Conservation (phyloP, 2,888 invertebrate genomes). For the Lycia hirtaria region DNA sequence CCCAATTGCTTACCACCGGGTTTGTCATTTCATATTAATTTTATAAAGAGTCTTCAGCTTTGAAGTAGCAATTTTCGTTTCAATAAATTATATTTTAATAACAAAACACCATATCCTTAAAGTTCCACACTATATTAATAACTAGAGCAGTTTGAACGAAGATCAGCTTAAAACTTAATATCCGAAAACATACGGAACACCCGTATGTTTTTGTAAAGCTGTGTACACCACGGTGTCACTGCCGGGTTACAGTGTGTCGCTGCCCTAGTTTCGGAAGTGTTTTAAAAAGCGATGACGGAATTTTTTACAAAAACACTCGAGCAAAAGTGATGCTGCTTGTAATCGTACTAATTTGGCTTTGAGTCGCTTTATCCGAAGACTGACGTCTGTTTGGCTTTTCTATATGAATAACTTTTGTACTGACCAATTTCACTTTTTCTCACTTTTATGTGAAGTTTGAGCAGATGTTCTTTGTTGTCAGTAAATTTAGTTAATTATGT, state of each 20-base stretch:
- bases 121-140: conserved; percentile 31
- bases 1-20: no score
- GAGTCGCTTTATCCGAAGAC: no score
- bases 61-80: not conserved
- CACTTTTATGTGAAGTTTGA: no score
- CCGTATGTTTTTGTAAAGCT: conserved; percentile 53
- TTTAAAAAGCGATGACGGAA: not conserved
- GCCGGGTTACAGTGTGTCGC: conserved; percentile 28
- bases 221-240: conserved; percentile 37
- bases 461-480: no score
- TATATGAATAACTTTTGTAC: no score
- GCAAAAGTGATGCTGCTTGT: not conserved
- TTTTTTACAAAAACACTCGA: not conserved
- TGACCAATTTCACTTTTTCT: no score
- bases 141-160: conserved; percentile 38
- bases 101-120: conserved; percentile 9
- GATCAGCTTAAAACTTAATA: not conserved
- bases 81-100: not conserved
- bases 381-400: no score
- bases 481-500: no score
- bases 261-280: conserved; percentile 16
- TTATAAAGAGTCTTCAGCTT: no score
- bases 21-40: no score
- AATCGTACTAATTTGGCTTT: not conserved
- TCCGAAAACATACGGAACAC: no score